Conservation (phyloP, 2,113 vertebrate species). For the Symphodus melops region DNA sequence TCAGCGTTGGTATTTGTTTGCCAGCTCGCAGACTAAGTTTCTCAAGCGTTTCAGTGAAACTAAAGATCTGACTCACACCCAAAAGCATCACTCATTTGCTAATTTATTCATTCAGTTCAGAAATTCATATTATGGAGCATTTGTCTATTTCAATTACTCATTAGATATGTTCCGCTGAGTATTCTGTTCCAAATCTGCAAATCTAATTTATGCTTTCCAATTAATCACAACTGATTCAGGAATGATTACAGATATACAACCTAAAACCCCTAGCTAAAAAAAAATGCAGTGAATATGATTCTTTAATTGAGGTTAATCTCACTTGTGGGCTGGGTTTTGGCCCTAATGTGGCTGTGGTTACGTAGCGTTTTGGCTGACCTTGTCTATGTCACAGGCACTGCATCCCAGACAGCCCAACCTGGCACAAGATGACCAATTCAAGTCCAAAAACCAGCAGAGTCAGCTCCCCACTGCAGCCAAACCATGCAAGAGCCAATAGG, state of each 20-base stretch:
- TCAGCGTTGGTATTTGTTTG: conserved; percentile 18
- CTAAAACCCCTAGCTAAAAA: conserved; percentile 7
- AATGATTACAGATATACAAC: conserved; percentile 29
- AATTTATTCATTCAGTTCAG: conserved; percentile 42
- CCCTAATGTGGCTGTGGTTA: conserved; percentile 41
- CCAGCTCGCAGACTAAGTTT: not conserved
- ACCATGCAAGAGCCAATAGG: conserved; percentile 30
- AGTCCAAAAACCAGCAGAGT: conserved; percentile 58
- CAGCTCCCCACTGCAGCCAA: conserved; percentile 42
- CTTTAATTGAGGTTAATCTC: conserved; percentile 38
- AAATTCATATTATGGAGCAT: conserved; percentile 54
- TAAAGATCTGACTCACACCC: conserved; percentile 7
- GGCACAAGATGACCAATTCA: conserved; percentile 50
- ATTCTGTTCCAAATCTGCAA: conserved; percentile 53
- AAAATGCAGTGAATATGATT: conserved; percentile 15
- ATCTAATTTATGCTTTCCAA: conserved; percentile 66
- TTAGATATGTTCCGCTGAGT: conserved; percentile 46
- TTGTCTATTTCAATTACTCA: conserved; percentile 60
- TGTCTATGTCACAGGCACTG: conserved; percentile 54
- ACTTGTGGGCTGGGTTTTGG: conserved; percentile 29
- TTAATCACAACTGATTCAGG: conserved; percentile 56
- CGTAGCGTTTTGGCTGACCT: conserved; percentile 74
- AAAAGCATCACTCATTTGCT: conserved; percentile 1
- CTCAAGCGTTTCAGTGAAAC: conserved; percentile 1
- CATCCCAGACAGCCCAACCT: conserved; percentile 44